A percentile compares a stretch with the other conserved stretches of the same genome.
Evolutionary conservation across 2,113 vertebrate species (phyloP).

Genomic region (Aptenodytes patagonicus): DNA sequence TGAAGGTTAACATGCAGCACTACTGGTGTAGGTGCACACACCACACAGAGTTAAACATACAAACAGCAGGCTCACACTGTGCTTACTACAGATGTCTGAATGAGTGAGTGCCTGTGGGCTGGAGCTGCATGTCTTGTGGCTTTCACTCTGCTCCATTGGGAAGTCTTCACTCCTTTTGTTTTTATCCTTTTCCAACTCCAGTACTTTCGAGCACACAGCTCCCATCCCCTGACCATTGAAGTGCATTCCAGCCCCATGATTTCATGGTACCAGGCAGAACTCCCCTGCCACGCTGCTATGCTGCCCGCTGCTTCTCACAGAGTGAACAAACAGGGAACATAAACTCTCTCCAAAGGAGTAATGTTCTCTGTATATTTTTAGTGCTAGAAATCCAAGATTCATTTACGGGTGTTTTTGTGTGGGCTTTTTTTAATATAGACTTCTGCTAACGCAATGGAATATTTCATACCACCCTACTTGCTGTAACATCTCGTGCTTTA

Average conservation of each 20-base stretch:
- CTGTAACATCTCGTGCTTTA: constrained; percentile 3
- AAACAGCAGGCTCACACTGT: constrained; percentile 21
- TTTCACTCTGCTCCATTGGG: constrained; percentile 58
- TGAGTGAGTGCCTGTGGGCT: constrained; percentile 39
- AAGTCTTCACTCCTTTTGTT: constrained; percentile 62
- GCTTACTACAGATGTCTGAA: constrained; percentile 32
- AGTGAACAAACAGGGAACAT: constrained; percentile 65
- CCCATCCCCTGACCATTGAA: constrained; percentile 57
- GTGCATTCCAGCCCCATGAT: constrained; percentile 77
- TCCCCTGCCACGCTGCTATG: constrained; percentile 70
- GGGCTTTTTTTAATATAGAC: constrained; percentile 61
- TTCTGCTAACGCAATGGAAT: constrained; percentile 62
- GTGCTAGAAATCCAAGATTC: constrained; percentile 61
- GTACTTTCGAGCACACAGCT: constrained; percentile 62
- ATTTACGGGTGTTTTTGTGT: constrained; percentile 33
- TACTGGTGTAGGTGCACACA: constrained; percentile 15
- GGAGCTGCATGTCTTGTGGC: constrained; percentile 66
- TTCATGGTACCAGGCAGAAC: constrained; percentile 71
- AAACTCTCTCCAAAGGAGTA: constrained; percentile 59
- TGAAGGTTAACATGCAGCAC: background rate
- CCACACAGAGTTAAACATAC: constrained; percentile 43
- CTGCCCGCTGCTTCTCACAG: constrained; percentile 65
- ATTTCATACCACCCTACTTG: constrained; percentile 56
- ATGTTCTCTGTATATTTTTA: constrained; percentile 74
- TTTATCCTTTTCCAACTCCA: constrained; percentile 61